These are phyloP conservation scores for Ephydatia muelleri DNA, from an alignment of 37 sponge, comb jelly and placozoan species.

Conservation along the genomic window DNA sequence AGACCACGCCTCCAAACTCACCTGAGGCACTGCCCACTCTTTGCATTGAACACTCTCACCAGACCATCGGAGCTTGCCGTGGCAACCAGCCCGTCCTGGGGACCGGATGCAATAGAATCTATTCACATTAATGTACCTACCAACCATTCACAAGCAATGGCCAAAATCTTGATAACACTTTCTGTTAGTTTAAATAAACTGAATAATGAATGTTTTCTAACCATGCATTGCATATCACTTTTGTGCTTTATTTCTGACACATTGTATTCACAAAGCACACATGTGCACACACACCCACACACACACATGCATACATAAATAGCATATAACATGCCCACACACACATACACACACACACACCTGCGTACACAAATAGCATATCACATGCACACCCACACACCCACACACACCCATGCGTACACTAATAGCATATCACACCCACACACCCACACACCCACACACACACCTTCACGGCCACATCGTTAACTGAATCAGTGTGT, in stretches of 20 bases:
- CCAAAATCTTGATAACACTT: too few species aligned
- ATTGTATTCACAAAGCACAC: too few species aligned
- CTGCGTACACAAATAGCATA: slow-evolving; percentile 15
- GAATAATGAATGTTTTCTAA: too few species aligned
- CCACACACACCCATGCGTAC: neutral
- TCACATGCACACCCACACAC: neutral
- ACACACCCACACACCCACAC: neutral
- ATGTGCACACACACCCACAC: slow-evolving; percentile 24
- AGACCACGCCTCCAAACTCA: slow-evolving; percentile 2
- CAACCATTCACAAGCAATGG: too few species aligned
- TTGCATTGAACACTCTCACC: slow-evolving; percentile 62
- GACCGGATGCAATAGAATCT: too few species aligned
- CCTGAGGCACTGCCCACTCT: slow-evolving; percentile 65
- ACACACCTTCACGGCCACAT: slow-evolving; percentile 62
- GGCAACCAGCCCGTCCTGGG: slow-evolving; percentile 58
- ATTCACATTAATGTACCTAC: too few species aligned
- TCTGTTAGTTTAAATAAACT: too few species aligned
- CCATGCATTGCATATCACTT: too few species aligned
- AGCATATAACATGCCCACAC: neutral
- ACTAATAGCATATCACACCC: neutral
- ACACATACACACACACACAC: slow-evolving; percentile 28
- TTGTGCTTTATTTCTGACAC: too few species aligned
- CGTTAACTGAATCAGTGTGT: slow-evolving; percentile 78
- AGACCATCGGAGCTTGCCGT: slow-evolving; percentile 79
- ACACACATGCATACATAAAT: slow-evolving; percentile 20